Conservation (phyloP, 2,797 vertebrate genomes). For the Denticeps clupeoides region DNA sequence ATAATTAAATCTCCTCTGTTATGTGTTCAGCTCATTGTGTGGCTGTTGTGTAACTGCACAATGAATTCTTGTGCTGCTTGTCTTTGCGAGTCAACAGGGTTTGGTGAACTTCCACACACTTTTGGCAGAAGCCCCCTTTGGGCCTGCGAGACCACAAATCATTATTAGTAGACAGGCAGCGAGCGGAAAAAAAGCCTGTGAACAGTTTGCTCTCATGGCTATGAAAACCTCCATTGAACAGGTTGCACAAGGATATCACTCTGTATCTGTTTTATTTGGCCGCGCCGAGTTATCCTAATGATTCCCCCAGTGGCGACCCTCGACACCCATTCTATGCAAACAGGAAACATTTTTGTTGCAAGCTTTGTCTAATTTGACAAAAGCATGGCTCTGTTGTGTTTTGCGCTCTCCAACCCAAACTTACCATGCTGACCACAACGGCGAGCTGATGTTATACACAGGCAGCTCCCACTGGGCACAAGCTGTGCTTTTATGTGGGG, state of each 20-base stretch:
- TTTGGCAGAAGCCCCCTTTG: constrained; percentile 23
- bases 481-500: constrained; percentile 9
- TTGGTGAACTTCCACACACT: constrained; percentile 43
- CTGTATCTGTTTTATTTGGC: constrained; percentile 23
- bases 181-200: constrained; percentile 21
- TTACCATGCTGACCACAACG: constrained; percentile 6
- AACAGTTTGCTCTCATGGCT: constrained; percentile 21
- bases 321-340: constrained; percentile 9
- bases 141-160: constrained; percentile 33
- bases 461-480: constrained; percentile 4
- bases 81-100: constrained; percentile 20
- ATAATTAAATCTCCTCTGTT: no score
- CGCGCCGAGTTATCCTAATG: constrained; percentile 6
- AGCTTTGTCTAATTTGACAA: constrained; percentile 9
- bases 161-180: constrained; percentile 12
- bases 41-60: constrained; percentile 36
- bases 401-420: constrained; percentile 1
- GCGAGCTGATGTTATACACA: neutral
- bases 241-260: constrained; percentile 30
- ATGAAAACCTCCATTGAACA: constrained; percentile 20
- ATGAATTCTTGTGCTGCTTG: constrained; percentile 19
- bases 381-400: neutral
- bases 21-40: constrained; percentile 24
- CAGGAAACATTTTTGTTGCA: constrained; percentile 19
- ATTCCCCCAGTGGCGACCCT: constrained; percentile 7